Base-by-base conservation (phyloP, 1,140 invertebrate species). In the Caenorhabditis brenneri region DNA sequence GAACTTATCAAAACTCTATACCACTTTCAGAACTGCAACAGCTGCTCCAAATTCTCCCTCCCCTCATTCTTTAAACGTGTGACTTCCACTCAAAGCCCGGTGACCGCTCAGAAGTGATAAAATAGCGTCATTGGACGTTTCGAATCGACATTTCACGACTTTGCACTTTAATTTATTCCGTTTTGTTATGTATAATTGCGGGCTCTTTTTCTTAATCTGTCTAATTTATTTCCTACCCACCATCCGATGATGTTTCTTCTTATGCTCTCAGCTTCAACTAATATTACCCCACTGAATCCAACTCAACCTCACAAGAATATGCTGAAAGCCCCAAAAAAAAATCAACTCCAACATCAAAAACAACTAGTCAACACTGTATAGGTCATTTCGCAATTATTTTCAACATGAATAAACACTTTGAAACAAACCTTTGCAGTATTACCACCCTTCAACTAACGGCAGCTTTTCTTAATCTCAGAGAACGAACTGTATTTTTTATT, bases 21-120 rank as follows among this genome's bases (percentile, higher is more conserved):
- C 16, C 19, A 55, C 0, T 74, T 65, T n/a, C 58, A 74, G 65
- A 74, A 74, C 7, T 74, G 65, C 65, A 74, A 39, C 65, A 74
- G n/a, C 65, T 74, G 65, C 36, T 24, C 65, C 2, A 74, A 74
- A 74, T 74, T 74, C 22, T 74, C 65, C 1, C 65, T 74, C 1
- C 65, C 65, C n/a, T 74, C 65, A 74, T 74, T 74, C n/a, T 74
- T 74, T 36, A 74, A 74, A 74, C 65, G 65, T 74, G 65, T 74
- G 36, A 74, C 65, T 12, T 74, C 65, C 24, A 74, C 65, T 24
- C 65, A 74, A 74, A 74, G 65, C 36, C 65, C 65, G 65, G 65
- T 74, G 65, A 74, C 19, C 4, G 65, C 65, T 74, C 65, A 74
- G 24, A 74, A 74, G 29, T 74, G 65, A 74, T 42, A 24, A 12